These are phyloP conservation scores for Calephelis perditalis DNA, from an alignment of 2,888 invertebrate species.

Conservation along the genomic window DNA sequence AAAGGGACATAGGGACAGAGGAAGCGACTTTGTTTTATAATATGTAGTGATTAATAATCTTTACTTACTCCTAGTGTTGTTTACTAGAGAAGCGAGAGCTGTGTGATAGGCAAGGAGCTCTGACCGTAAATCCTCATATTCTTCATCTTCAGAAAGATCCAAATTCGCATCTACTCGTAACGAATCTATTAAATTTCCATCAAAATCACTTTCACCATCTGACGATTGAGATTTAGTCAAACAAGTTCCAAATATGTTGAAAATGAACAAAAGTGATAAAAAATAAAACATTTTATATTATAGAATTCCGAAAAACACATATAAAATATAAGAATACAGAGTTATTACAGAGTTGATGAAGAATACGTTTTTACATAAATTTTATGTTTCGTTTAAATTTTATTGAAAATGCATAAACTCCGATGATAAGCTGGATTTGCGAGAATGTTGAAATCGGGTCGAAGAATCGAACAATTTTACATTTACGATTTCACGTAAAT, in stretches of 20 bases:
- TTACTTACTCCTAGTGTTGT: conserved; percentile 25
- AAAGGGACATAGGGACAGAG: too few species aligned
- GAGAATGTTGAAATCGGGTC: conserved; percentile 24
- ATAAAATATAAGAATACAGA: too few species aligned
- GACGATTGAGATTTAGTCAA: conserved; percentile 17
- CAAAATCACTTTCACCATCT: conserved; percentile 36
- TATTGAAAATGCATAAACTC: conserved; percentile 56
- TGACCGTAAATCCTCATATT: conserved; percentile 65
- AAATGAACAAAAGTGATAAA: conserved; percentile 35
- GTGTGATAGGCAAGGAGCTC: conserved; percentile 62
- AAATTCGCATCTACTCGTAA: conserved; percentile 53
- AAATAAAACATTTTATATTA: conserved; percentile 42
- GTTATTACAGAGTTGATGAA: background rate
- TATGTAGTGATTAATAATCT: too few species aligned
- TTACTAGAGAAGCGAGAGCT: conserved; percentile 46
- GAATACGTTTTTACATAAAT: conserved; percentile 33
- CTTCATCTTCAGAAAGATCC: conserved; percentile 59
- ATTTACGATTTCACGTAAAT: conserved; percentile 14
- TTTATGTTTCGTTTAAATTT: conserved; percentile 37
- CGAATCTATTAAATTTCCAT: conserved; percentile 38
- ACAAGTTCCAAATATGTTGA: conserved; percentile 5
- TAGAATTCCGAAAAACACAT: conserved; percentile 21
- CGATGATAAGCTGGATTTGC: conserved; percentile 43
- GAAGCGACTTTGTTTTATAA: too few species aligned
- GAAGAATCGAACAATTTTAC: conserved; percentile 20